A percentile compares a stretch with the other conserved stretches of the same genome.
Conservation (phyloP, 2,113 vertebrate species). For the Pachypanchax playfairii region DNA sequence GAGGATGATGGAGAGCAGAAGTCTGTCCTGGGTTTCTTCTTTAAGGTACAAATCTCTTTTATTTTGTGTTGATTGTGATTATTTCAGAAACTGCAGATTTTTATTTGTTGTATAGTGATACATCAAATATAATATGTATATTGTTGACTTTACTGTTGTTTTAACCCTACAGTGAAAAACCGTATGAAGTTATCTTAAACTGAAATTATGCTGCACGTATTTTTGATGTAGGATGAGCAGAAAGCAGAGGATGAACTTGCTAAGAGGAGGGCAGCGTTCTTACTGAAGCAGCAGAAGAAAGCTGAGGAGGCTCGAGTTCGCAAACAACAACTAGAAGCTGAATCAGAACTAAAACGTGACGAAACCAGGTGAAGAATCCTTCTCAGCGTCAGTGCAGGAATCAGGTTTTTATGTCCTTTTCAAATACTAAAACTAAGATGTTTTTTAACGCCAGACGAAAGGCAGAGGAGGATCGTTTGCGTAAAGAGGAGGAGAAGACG, state of each 20-base stretch:
- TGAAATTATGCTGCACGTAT: no score
- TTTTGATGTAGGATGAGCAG: constrained; percentile 86
- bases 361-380: constrained; percentile 84
- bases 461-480: constrained; percentile 91
- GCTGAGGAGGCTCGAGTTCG: constrained; percentile 90
- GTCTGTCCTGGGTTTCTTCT: constrained; percentile 93
- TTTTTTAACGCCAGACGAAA: constrained; percentile 82
- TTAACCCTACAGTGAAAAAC: background rate
- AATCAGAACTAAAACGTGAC: constrained; percentile 91
- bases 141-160: no score
- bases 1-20: constrained; percentile 88
- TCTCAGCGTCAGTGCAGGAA: fast-evolving
- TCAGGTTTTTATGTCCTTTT: background rate
- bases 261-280: constrained; percentile 92
- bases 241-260: constrained; percentile 96
- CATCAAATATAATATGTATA: no score
- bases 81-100: background rate
- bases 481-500: constrained; percentile 96
- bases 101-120: background rate
- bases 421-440: background rate
- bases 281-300: constrained; percentile 96
- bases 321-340: constrained; percentile 90
- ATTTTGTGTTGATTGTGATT: no score
- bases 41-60: constrained; percentile 94
- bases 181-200: background rate